phyloP scores from a whole-genome alignment of 1,140 invertebrate genomes.

The Heliothis virescens region DNA sequence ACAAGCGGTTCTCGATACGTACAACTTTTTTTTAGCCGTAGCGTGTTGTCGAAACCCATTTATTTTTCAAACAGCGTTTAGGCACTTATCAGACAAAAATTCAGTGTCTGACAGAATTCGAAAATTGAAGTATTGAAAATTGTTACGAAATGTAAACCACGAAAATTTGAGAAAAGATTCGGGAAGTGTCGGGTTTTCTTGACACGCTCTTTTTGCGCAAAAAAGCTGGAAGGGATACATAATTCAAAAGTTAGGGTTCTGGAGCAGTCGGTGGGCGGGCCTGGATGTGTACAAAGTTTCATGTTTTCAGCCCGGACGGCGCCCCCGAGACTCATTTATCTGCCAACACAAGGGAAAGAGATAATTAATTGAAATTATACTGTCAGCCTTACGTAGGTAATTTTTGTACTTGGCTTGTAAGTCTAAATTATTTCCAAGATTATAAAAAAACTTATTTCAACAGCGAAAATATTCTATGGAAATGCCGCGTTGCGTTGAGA shows the following conservation, averaged over 20 bases:
- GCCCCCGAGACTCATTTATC: conserved; percentile 73
- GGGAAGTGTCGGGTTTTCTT: conserved; percentile 59
- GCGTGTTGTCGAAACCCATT: conserved; percentile 33
- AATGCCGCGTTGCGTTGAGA: background rate
- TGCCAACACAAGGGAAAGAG: conserved; percentile 62
- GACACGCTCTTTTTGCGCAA: conserved; percentile 60
- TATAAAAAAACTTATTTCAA: background rate
- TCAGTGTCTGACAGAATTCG: conserved; percentile 11
- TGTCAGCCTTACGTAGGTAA: conserved; percentile 54
- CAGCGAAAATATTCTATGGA: too few species aligned
- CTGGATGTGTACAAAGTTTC: conserved; percentile 71
- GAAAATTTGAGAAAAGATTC: conserved; percentile 56
- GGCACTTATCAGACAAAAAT: conserved; percentile 41
- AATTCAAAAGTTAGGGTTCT: conserved; percentile 67
- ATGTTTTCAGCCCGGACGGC: conserved; percentile 71
- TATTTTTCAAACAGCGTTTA: conserved; percentile 29
- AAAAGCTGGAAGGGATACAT: conserved; percentile 73
- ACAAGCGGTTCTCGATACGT: background rate
- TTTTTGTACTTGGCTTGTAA: conserved; percentile 38
- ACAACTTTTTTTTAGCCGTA: conserved; percentile 29
- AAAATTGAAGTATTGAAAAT: background rate
- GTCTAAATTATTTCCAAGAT: conserved; percentile 43
- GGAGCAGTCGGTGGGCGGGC: conserved; percentile 60
- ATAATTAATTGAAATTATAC: conserved; percentile 79
- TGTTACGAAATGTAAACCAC: conserved; percentile 40